Conservation (phyloP, 2,888 invertebrate species). For the Pelosia muscerda region DNA sequence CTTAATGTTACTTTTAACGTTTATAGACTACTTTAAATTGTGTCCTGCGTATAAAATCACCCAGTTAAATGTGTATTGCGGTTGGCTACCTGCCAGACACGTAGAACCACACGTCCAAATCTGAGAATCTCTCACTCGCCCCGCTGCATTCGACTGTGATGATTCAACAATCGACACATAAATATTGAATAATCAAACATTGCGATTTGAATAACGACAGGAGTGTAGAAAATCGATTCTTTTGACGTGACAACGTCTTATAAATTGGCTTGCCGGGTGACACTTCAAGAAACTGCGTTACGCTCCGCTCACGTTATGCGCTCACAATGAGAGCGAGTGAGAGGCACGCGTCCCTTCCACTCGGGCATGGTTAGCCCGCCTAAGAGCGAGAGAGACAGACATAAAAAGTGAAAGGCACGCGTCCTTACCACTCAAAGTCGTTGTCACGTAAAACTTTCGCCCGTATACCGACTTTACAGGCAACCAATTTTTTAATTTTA, state of each 20-base stretch:
- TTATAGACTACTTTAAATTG: slow-evolving; percentile 80
- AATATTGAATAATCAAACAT: slow-evolving; percentile 67
- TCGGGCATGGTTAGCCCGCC: too few relatives aligned
- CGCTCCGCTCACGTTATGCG: too few relatives aligned
- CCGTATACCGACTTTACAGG: too few relatives aligned
- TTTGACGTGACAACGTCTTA: too few relatives aligned
- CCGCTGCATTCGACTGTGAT: slow-evolving; percentile 62
- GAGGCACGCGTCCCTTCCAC: too few relatives aligned
- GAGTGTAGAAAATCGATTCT: slow-evolving; percentile 25
- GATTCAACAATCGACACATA: slow-evolving; percentile 74
- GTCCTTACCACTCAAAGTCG: too few relatives aligned
- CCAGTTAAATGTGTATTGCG: slow-evolving; percentile 77
- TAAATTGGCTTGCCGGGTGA: too few relatives aligned
- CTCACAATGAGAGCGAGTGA: too few relatives aligned
- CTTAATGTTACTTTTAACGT: slow-evolving; percentile 76
- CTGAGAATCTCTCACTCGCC: slow-evolving; percentile 75
- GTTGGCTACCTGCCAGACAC: slow-evolving; percentile 76
- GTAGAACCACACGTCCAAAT: slow-evolving; percentile 69
- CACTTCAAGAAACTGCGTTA: too few relatives aligned
- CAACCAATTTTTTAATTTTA: slow-evolving; percentile 21
- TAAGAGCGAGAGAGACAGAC: too few relatives aligned
- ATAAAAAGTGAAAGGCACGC: too few relatives aligned
- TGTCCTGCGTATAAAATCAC: slow-evolving; percentile 79
- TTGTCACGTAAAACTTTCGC: too few relatives aligned
- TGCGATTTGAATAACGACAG: slow-evolving; percentile 37